Percentiles rank a stretch among this genome's conserved stretches.
phyloP scores from a whole-genome alignment of 2,888 invertebrate genomes.

The Oasisia sp. region DNA sequence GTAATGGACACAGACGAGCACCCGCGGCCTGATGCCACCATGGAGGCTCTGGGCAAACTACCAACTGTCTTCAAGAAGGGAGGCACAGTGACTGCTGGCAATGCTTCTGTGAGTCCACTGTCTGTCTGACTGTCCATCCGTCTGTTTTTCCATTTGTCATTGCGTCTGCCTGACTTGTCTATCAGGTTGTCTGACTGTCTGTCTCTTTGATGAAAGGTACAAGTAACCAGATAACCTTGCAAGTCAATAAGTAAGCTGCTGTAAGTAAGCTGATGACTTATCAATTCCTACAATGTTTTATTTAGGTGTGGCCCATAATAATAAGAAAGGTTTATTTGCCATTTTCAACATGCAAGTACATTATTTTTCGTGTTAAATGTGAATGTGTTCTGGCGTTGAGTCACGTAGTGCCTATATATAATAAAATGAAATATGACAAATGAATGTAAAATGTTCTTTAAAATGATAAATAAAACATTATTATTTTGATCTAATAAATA shows the following conservation, averaged over 20 bases:
- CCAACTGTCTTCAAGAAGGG: constrained; percentile 92
- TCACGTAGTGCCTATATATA: too few relatives aligned
- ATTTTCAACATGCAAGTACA: too few relatives aligned
- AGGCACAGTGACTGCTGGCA: constrained; percentile 93
- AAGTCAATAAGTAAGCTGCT: too few relatives aligned
- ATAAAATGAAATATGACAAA: too few relatives aligned
- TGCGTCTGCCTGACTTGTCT: neutral
- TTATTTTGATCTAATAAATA: too few relatives aligned
- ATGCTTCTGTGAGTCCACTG: constrained; percentile 82
- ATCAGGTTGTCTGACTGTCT: neutral
- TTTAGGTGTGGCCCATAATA: neutral
- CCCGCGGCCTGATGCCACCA: constrained; percentile 81
- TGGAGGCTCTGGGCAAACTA: constrained; percentile 86
- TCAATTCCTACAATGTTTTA: neutral
- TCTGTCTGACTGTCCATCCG: neutral
- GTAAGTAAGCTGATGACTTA: neutral
- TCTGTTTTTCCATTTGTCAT: neutral
- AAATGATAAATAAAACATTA: too few relatives aligned
- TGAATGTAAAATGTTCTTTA: too few relatives aligned
- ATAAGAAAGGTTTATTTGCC: too few relatives aligned
- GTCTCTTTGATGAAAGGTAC: neutral
- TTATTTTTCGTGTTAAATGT: too few relatives aligned
- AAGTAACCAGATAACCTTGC: too few relatives aligned
- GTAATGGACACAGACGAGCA: constrained; percentile 92
- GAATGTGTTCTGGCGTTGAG: too few relatives aligned